Percentiles rank a stretch among this genome's conserved stretches.
Conservation (phyloP, 2,888 invertebrate species). For the Anarsia innoxiella region DNA sequence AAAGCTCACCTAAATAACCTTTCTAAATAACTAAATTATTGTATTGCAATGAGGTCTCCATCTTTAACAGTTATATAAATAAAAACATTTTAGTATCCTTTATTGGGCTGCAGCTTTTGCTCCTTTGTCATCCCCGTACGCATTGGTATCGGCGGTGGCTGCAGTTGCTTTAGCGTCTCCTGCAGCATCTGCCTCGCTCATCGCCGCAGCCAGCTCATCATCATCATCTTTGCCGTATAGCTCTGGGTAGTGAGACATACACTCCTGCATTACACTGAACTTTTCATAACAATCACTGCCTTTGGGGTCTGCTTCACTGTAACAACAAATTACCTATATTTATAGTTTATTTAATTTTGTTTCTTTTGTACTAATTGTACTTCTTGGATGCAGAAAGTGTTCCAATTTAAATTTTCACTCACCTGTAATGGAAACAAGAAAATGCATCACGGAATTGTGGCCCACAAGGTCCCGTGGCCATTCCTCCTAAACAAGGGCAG, state of each 20-base stretch:
- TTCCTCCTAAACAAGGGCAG: constrained; percentile 97
- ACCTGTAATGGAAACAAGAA: constrained; percentile 93
- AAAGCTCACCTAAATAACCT: too few species aligned
- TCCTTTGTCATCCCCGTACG: too few species aligned
- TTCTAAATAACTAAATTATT: too few species aligned
- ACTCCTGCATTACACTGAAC: constrained; percentile 92
- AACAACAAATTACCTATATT: constrained; percentile 10
- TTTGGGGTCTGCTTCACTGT: constrained; percentile 89
- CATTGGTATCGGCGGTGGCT: constrained; percentile 20
- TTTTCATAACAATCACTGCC: constrained; percentile 94
- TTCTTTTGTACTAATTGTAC: background rate
- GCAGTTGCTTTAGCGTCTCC: constrained; percentile 11
- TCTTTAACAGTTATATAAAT: too few species aligned
- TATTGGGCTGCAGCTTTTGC: too few species aligned
- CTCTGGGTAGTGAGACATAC: constrained; percentile 90
- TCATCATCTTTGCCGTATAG: constrained; percentile 86
- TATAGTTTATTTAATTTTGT: background rate
- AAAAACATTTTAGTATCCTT: too few species aligned
- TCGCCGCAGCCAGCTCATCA: constrained; percentile 55
- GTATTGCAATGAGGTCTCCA: too few species aligned
- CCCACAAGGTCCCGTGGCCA: constrained; percentile 97
- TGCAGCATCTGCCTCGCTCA: constrained; percentile 20
- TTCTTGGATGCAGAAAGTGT: background rate
- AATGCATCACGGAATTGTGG: constrained; percentile 95
- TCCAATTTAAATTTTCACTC: too few species aligned